These are phyloP conservation scores for Haliclona indistincta DNA, from an alignment of 37 sponge, comb jelly and placozoan genomes.

Conservation along the genomic window DNA sequence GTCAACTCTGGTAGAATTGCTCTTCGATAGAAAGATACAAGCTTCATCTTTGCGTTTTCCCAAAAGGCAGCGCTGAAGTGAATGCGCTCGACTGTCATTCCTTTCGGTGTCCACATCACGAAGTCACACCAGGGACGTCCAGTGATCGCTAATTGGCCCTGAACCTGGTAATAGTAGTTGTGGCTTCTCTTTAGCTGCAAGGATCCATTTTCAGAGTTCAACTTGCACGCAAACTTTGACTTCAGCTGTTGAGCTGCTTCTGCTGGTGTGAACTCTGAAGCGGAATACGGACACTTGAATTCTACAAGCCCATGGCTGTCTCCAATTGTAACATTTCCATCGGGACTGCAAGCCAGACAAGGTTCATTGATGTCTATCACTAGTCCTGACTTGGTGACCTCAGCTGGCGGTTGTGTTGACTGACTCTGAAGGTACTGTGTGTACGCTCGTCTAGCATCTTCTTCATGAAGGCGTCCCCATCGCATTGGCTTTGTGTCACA, in stretches of 20 bases:
- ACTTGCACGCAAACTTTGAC: no score
- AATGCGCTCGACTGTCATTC: slow-evolving; percentile 4
- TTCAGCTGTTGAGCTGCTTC: no score
- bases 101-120: slow-evolving; percentile 8
- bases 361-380: slow-evolving; percentile 1
- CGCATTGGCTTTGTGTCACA: no score
- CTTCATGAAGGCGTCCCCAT: no score
- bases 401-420: no score
- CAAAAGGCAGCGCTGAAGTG: not conserved
- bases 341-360: slow-evolving; percentile 20
- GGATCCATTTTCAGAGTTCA: no score
- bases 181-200: slow-evolving; percentile 13
- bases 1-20: slow-evolving; percentile 14
- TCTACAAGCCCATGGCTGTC: slow-evolving; percentile 6
- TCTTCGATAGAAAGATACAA: not conserved
- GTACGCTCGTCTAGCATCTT: slow-evolving; percentile 4
- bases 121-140: slow-evolving; percentile 8
- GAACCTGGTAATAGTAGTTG: slow-evolving; percentile 16
- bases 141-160: slow-evolving; percentile 4
- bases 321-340: not conserved
- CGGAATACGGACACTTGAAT: slow-evolving; percentile 20
- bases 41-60: slow-evolving; percentile 5
- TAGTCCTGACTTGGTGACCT: not conserved
- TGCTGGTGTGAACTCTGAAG: no score
- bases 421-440: not conserved